phyloP scores from a whole-genome alignment of 2,113 vertebrate species.

The Oncorhynchus tshawytscha region DNA sequence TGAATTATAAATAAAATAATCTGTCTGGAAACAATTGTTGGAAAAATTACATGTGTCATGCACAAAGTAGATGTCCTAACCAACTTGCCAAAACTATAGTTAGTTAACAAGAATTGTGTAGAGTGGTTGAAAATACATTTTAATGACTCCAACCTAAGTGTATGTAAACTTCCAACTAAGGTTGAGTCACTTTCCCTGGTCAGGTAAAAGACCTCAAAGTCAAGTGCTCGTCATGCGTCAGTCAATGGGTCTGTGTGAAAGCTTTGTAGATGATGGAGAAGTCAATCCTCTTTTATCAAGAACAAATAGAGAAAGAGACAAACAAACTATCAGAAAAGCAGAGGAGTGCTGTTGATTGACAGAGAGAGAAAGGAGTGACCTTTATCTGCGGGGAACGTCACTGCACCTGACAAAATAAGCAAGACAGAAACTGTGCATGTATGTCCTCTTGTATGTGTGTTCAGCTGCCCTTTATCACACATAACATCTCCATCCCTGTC shows the following conservation, averaged over 20 bases:
- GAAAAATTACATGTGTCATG: too few relatives aligned
- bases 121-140: too few relatives aligned
- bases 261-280: slow-evolving; percentile 3
- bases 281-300: slow-evolving; percentile 1
- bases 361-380: slow-evolving; percentile 35
- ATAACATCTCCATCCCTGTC: slow-evolving; percentile 39
- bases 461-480: slow-evolving; percentile 41
- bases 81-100: too few relatives aligned
- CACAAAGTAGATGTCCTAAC: too few relatives aligned
- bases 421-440: slow-evolving; percentile 36
- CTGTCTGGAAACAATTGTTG: too few relatives aligned
- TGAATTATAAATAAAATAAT: too few relatives aligned
- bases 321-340: slow-evolving; percentile 35
- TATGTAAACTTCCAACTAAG: not conserved
- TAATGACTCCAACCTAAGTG: too few relatives aligned
- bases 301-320: slow-evolving; percentile 20
- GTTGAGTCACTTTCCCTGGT: not conserved
- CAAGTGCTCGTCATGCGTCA: slow-evolving; percentile 10
- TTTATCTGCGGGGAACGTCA: slow-evolving; percentile 16
- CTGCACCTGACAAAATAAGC: slow-evolving; percentile 78
- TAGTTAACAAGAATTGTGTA: too few relatives aligned
- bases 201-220: not conserved
- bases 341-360: slow-evolving; percentile 45
- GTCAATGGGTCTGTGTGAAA: slow-evolving; percentile 15
- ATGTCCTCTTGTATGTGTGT: slow-evolving; percentile 6